Evolutionary conservation across 1,140 invertebrate species (phyloP).

Genomic region (Hycleus cichorii): DNA sequence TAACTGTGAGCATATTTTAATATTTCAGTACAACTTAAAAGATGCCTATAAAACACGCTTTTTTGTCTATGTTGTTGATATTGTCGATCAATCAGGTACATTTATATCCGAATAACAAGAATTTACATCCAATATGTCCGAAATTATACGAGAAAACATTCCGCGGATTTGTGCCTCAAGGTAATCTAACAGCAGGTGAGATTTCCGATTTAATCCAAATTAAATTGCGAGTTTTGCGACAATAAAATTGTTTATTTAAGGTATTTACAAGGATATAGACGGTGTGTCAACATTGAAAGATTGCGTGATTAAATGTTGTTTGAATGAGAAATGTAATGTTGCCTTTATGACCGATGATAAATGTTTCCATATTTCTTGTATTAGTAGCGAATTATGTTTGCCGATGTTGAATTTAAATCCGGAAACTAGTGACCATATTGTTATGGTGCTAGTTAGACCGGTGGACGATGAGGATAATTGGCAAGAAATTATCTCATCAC

Average conservation of each 20-base stretch:
- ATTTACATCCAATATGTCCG: constrained; percentile 23
- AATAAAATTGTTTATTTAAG: constrained; percentile 31
- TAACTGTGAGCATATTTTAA: too few species aligned
- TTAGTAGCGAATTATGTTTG: constrained; percentile 59
- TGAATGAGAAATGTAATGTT: constrained; percentile 61
- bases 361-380: constrained; percentile 71
- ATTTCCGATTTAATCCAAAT: not conserved
- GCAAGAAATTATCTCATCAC: constrained; percentile 44
- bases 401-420: constrained; percentile 53
- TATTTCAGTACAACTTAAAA: too few species aligned
- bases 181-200: constrained; percentile 33
- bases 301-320: constrained; percentile 69
- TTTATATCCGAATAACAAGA: constrained; percentile 4
- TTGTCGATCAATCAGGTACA: not conserved
- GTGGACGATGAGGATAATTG: constrained; percentile 48
- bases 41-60: too few species aligned
- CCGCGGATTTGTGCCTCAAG: constrained; percentile 32
- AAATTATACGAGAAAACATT: constrained; percentile 30
- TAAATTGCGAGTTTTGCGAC: not conserved
- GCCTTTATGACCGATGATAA: constrained; percentile 66
- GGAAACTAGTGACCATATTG: constrained; percentile 51
- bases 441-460: constrained; percentile 70
- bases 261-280: constrained; percentile 51
- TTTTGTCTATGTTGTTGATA: too few species aligned
- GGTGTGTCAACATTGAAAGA: constrained; percentile 49